These are phyloP conservation scores for Philaethria dido DNA, from an alignment of 2,888 invertebrate species.

Conservation along the genomic window DNA sequence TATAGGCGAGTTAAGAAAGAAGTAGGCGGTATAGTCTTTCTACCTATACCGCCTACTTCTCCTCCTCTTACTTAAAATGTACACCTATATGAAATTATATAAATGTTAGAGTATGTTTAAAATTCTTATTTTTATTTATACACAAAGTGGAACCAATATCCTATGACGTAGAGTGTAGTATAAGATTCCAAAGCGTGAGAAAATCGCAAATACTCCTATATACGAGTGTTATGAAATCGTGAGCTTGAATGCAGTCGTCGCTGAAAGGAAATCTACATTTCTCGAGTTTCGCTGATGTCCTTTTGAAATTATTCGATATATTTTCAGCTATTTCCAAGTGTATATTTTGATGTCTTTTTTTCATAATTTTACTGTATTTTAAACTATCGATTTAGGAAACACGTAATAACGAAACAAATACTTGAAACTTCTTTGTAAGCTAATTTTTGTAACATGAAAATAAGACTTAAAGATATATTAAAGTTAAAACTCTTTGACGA, in stretches of 20 bases:
- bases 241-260: slow-evolving; percentile 15
- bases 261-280: slow-evolving; percentile 25
- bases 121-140: slow-evolving; percentile 12
- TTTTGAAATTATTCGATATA: slow-evolving; percentile 17
- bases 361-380: too few species aligned
- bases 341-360: not conserved
- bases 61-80: too few species aligned
- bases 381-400: too few species aligned
- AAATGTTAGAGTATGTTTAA: not conserved
- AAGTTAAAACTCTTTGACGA: too few species aligned
- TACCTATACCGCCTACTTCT: too few species aligned
- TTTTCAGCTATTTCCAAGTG: not conserved
- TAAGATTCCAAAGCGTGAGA: slow-evolving; percentile 20
- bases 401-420: too few species aligned
- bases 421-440: too few species aligned
- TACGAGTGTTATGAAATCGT: slow-evolving; percentile 24
- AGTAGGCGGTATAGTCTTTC: too few species aligned
- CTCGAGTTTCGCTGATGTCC: slow-evolving; percentile 13
- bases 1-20: too few species aligned
- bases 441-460: too few species aligned
- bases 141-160: slow-evolving; percentile 5
- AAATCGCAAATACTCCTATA: slow-evolving; percentile 18
- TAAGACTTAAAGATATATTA: too few species aligned
- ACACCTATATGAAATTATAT: not conserved
- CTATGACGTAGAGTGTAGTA: not conserved